Evolutionary conservation across 2,888 invertebrate species (phyloP).

Genomic region (Dasypolia templi): DNA sequence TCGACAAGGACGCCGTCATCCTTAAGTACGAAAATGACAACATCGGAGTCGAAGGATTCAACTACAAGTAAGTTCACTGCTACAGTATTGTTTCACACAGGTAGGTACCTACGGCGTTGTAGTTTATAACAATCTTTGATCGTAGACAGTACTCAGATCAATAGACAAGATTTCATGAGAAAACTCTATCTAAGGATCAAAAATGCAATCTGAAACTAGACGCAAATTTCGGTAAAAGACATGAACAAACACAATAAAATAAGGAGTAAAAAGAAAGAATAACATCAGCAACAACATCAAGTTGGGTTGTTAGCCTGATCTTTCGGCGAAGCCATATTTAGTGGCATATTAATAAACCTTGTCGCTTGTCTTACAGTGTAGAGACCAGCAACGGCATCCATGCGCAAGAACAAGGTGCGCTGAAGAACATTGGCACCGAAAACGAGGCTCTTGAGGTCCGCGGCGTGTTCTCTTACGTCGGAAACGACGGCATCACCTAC

Average conservation of each 20-base stretch:
- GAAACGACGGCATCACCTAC: constrained; percentile 85
- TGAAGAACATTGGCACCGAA: constrained; percentile 85
- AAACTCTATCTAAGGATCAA: neutral
- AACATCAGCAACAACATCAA: neutral
- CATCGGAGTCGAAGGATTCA: constrained; percentile 80
- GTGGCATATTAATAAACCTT: constrained; percentile 9
- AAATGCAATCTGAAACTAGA: neutral
- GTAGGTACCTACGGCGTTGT: neutral
- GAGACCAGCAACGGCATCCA: constrained; percentile 83
- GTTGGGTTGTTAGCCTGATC: neutral
- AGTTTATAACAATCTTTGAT: neutral
- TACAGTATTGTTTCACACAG: neutral
- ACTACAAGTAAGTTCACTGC: constrained; percentile 71
- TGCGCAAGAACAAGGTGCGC: constrained; percentile 74
- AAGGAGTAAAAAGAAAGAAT: neutral
- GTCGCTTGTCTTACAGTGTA: constrained; percentile 64
- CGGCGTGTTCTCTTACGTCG: constrained; percentile 87
- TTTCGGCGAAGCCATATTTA: neutral
- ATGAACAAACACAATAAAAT: neutral
- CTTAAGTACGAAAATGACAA: constrained; percentile 70
- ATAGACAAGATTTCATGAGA: neutral
- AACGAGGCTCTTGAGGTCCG: constrained; percentile 85
- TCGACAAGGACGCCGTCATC: constrained; percentile 66
- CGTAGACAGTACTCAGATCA: neutral
- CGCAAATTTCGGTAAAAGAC: neutral